phyloP scores from a whole-genome alignment of 2,113 vertebrate genomes.

The Hippoglossus stenolepis region DNA sequence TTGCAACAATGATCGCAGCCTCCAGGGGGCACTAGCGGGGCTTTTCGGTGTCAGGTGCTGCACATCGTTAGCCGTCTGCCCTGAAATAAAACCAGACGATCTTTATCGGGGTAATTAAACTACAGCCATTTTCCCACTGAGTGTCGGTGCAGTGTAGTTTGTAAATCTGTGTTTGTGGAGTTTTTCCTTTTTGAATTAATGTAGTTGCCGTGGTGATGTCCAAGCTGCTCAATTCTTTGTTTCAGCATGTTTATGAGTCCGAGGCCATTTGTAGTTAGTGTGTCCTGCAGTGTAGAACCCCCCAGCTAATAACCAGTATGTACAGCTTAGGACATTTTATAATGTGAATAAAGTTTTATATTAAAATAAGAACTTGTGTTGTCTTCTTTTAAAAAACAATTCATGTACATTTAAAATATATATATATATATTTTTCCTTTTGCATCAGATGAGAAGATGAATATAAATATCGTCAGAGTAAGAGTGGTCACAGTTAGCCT shows the following conservation, averaged over 20 bases:
- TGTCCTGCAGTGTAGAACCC: constrained; percentile 61
- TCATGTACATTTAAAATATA: no score
- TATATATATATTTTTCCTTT: no score
- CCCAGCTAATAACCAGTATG: constrained; percentile 27
- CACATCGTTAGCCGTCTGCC: constrained; percentile 6
- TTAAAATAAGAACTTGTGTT: constrained; percentile 24
- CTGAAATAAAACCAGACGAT: neutral
- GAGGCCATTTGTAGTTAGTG: constrained; percentile 55
- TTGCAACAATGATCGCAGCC: neutral
- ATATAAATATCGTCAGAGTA: no score
- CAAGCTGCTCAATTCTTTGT: constrained; percentile 30
- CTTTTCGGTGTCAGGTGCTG: neutral
- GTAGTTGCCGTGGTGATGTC: constrained; percentile 44
- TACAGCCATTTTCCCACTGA: constrained; percentile 25
- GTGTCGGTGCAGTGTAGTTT: constrained; percentile 47
- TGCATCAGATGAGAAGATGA: no score
- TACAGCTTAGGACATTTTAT: constrained; percentile 87
- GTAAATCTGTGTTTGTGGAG: constrained; percentile 49
- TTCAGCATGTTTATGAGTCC: constrained; percentile 65
- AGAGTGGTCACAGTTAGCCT: no score
- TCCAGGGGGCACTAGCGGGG: neutral
- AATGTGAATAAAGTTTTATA: constrained; percentile 90
- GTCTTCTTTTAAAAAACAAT: no score
- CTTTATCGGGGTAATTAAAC: neutral
- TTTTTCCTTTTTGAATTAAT: constrained; percentile 5